phyloP scores from a whole-genome alignment of 2,797 vertebrate species.

The Lateolabrax maculatus region DNA sequence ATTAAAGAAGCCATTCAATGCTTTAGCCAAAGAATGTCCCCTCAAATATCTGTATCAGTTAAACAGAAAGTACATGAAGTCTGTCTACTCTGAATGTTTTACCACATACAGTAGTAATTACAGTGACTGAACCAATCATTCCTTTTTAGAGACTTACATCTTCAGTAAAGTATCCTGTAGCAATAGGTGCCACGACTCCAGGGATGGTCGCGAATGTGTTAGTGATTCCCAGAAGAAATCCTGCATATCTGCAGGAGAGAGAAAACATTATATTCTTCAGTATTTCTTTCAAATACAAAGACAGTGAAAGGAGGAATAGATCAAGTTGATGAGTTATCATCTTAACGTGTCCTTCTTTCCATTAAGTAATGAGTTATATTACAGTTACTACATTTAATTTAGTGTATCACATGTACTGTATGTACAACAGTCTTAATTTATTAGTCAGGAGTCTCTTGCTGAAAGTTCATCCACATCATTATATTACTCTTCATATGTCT shows the following conservation, averaged over 20 bases:
- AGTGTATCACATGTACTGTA: not conserved
- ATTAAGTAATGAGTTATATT: not conserved
- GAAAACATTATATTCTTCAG: not conserved
- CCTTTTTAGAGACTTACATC: slow-evolving; percentile 78
- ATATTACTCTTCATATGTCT: not conserved
- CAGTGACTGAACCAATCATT: not conserved
- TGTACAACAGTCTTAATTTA: not conserved
- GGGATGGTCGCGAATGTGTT: slow-evolving; percentile 89
- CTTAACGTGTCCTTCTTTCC: not conserved
- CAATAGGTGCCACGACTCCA: slow-evolving; percentile 87
- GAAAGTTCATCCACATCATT: not conserved
- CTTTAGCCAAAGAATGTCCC: too few species aligned
- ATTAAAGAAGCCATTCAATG: too few species aligned
- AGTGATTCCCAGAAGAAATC: slow-evolving; percentile 89
- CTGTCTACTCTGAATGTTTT: not conserved
- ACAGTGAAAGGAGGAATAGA: too few species aligned
- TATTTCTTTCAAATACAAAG: not conserved
- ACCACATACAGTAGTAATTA: not conserved
- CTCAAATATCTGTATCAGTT: too few species aligned
- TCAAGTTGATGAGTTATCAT: too few species aligned
- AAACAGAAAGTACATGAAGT: too few species aligned
- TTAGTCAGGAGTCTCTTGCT: too few species aligned
- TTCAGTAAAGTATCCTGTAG: slow-evolving; percentile 85
- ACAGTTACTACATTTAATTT: not conserved
- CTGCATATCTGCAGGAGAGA: slow-evolving; percentile 82